A percentile compares a stretch with the other conserved stretches of the same genome.
These are phyloP conservation scores for Myathropa florea DNA, from an alignment of 2,888 invertebrate species.

Conservation along the genomic window DNA sequence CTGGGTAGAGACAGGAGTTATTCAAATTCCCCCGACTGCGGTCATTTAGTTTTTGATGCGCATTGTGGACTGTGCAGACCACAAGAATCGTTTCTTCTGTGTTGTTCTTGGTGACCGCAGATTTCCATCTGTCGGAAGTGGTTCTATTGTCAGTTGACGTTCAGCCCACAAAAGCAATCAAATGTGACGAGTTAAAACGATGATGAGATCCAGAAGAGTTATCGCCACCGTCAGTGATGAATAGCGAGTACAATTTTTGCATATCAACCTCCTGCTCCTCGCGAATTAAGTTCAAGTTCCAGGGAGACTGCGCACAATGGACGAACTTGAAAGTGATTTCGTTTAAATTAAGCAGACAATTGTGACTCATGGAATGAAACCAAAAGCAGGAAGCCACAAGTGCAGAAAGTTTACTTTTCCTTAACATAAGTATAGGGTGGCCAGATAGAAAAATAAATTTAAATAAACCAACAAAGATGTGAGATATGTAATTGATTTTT, in stretches of 20 bases:
- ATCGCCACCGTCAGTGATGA: background rate
- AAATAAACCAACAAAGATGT: no score
- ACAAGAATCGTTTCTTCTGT: conserved; percentile 39
- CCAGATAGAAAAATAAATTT: no score
- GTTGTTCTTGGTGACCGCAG: background rate
- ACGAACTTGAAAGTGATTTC: no score
- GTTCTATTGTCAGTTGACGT: conserved; percentile 7
- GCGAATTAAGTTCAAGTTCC: no score
- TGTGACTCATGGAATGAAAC: no score
- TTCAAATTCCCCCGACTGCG: conserved; percentile 8
- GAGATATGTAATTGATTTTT: no score
- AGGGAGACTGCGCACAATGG: no score
- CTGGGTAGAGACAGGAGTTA: background rate
- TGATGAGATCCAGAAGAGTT: background rate
- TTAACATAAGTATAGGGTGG: no score
- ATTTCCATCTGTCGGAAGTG: conserved; percentile 54
- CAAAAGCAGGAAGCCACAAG: no score
- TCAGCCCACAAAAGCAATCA: background rate
- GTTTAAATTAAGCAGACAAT: no score
- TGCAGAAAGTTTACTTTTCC: no score
- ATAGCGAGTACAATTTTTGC: background rate
- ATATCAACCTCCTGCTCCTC: no score
- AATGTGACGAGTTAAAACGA: background rate
- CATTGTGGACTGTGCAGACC: conserved; percentile 14
- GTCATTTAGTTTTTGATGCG: conserved; percentile 23